phyloP scores from a whole-genome alignment of 1,140 invertebrate genomes.

The Diuraphis noxia region DNA sequence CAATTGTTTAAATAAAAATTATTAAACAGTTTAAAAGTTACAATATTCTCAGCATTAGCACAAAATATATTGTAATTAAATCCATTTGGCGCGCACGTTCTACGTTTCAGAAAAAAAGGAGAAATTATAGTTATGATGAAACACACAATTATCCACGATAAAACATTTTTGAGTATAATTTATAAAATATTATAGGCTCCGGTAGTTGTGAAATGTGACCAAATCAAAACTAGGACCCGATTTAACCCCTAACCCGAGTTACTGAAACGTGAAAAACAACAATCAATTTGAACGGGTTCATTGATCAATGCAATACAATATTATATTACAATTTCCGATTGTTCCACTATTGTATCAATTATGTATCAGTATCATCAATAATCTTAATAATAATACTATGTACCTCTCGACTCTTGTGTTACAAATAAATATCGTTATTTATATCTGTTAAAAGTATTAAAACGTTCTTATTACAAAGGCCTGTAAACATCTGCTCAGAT shows the following conservation, averaged over 20 bases:
- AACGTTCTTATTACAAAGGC: neutral
- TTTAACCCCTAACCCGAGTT: neutral
- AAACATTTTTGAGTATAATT: constrained; percentile 9
- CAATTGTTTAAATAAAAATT: neutral
- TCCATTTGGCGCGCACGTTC: constrained; percentile 9
- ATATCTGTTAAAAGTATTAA: neutral
- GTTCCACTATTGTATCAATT: neutral
- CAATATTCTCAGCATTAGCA: neutral
- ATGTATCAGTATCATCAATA: neutral
- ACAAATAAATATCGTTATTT: neutral
- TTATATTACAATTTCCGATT: neutral
- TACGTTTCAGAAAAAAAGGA: neutral
- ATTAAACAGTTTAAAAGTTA: neutral
- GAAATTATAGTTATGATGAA: neutral
- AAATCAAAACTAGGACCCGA: constrained; percentile 6
- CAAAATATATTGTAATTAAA: neutral
- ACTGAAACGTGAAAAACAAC: neutral
- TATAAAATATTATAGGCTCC: constrained; percentile 9
- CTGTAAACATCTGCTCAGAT: neutral
- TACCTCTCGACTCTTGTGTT: neutral
- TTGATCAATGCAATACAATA: neutral
- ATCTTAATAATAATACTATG: neutral
- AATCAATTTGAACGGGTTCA: neutral
- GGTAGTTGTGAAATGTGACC: neutral
- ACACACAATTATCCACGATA: neutral